Evolutionary conservation across 2,113 vertebrate species (phyloP).

Genomic region (Antennarius striatus): DNA sequence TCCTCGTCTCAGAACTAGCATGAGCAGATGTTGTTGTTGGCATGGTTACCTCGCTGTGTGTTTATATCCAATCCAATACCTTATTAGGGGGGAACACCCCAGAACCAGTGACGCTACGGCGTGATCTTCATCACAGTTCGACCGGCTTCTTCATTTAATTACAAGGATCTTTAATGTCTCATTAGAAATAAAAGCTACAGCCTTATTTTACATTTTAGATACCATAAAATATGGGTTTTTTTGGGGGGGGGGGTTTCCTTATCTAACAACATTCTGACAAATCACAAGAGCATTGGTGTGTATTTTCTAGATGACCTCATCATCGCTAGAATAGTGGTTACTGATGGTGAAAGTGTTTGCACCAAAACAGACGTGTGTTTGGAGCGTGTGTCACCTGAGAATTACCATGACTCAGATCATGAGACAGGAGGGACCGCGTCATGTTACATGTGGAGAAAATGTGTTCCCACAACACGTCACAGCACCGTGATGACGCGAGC

Average conservation of each 20-base stretch:
- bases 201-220: conserved; percentile 1
- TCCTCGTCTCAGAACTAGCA: conserved; percentile 33
- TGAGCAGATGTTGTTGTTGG: conserved; percentile 63
- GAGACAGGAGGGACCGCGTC: no score
- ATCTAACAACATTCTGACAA: not conserved
- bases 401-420: no score
- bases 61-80: conserved; percentile 13
- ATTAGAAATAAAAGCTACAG: conserved; percentile 26
- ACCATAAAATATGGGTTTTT: no score
- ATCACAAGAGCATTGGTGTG: not conserved
- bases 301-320: not conserved
- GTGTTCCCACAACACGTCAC: no score
- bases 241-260: conserved; percentile 6
- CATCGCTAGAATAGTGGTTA: not conserved
- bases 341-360: not conserved
- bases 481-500: conserved; percentile 23
- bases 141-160: not conserved
- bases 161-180: not conserved
- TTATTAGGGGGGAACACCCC: conserved; percentile 5
- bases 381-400: no score
- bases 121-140: no score
- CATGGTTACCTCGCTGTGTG: conserved; percentile 15
- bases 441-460: no score
- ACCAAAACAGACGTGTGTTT: no score
- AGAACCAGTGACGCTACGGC: no score